Evolutionary conservation across 2,113 vertebrate genomes (phyloP).

Genomic region (Zosterops borbonicus): DNA sequence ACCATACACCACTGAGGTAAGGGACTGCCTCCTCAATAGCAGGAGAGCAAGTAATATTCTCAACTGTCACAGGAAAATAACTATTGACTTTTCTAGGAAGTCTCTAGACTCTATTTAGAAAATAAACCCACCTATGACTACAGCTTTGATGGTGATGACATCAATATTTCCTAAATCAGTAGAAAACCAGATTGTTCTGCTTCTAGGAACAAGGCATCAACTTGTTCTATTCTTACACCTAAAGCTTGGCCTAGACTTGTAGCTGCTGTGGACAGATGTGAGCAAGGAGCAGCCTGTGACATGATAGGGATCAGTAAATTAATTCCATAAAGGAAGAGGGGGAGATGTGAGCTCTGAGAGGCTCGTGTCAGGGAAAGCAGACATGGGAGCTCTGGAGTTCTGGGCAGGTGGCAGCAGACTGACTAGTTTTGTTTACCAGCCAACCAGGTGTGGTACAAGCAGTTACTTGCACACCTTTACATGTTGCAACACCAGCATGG

Average conservation of each 20-base stretch:
- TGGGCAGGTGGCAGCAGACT: not conserved
- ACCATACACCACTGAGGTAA: slow-evolving; percentile 94
- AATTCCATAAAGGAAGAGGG: not conserved
- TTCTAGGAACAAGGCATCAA: not conserved
- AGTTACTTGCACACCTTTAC: not conserved
- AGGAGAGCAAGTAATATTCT: not conserved
- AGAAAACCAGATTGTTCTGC: not conserved
- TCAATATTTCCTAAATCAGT: not conserved
- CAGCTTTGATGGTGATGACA: not conserved
- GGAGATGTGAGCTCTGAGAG: not conserved
- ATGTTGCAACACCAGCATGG: not conserved
- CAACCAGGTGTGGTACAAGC: not conserved
- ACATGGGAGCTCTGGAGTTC: not conserved
- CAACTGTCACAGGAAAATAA: not conserved
- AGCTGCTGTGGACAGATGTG: not conserved
- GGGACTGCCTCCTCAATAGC: fast-evolving
- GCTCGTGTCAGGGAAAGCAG: not conserved
- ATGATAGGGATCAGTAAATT: not conserved
- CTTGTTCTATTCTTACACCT: not conserved
- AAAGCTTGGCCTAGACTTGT: not conserved
- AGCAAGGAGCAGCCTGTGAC: not conserved
- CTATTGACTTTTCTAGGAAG: not conserved
- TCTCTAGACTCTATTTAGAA: not conserved
- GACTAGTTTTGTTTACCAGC: not conserved
- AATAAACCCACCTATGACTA: not conserved